A percentile compares a stretch with the other conserved stretches of the same genome.
phyloP scores from a whole-genome alignment of 2,113 vertebrate genomes.

The Lamprologus callipterus region DNA sequence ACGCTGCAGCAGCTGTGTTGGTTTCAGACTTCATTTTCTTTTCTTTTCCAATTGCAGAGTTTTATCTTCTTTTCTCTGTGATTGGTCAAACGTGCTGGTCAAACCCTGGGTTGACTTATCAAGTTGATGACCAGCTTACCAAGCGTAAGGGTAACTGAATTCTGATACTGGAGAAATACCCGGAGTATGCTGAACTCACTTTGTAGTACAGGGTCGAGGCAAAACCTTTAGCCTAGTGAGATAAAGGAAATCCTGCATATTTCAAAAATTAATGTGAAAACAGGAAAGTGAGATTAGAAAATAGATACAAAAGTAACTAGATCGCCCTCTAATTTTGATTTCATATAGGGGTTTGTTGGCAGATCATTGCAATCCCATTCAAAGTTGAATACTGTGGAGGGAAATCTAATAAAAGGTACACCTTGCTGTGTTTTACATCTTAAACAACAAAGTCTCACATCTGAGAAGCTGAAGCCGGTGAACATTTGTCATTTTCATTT shows the following conservation, averaged over 20 bases:
- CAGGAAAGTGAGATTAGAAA: neutral
- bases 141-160: neutral
- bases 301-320: neutral
- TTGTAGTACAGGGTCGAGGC: neutral
- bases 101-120: neutral
- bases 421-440: neutral
- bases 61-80: neutral
- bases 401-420: neutral
- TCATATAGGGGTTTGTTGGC: neutral
- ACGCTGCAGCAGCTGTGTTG: neutral
- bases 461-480: neutral
- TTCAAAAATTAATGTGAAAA: neutral
- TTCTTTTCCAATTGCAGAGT: neutral
- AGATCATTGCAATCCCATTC: neutral
- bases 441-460: neutral
- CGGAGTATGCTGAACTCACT: neutral
- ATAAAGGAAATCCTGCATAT: neutral
- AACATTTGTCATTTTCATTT: neutral
- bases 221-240: neutral
- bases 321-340: neutral
- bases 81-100: neutral
- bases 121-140: accelerated
- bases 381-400: neutral
- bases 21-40: neutral
- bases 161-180: neutral